Base-by-base conservation (phyloP, 2,888 invertebrate species). In the Lampropteryx suffumata region DNA sequence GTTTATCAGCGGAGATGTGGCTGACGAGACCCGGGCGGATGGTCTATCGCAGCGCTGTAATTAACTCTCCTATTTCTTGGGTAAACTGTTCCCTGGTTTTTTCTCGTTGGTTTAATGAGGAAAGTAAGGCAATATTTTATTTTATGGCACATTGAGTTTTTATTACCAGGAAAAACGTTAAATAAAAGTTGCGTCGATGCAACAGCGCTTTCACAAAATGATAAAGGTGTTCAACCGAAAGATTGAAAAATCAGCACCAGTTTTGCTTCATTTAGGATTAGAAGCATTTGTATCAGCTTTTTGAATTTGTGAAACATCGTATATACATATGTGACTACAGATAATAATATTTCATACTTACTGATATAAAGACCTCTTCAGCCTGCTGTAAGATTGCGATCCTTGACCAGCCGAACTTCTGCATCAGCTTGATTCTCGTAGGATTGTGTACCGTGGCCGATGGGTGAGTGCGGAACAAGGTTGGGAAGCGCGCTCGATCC, bases 381-480 rank as follows among this genome's bases (percentile, higher is more conserved):
- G 99, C 98, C 82, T 99, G 98, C 79, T 99, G 99, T 59, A 99
- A 88, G 70, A 99, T 99, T 49, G 99, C 99, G 57, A 99, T 97
- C 53, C 97, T 93, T 10, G 96, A 97, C 99, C 99, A 99, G 32
- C 96, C 96, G 80, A 98, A 99, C 82, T 97, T 97, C 85, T 99
- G 95, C 94, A 99, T 97, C 46, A 99, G 92, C 78, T 97, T 97
- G 64, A 99, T 97, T 69, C 99, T 92, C 9, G 98, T 98, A 0
- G 99, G 99, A 87, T 99, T 99, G 90, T 99, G 99, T 45, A 99
- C 98, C 0, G 99, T 99, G 12, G 99, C 99, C 14, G 99, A 99
- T 1, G 99, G 99, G 89, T 99, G 99, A 0, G 99, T 99, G 48
- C 99, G 94, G 90, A 99, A 99, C 64, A 99, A 93, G 5, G 99